Conservation (phyloP, 2,113 vertebrate species). For the Talpa occidentalis region DNA sequence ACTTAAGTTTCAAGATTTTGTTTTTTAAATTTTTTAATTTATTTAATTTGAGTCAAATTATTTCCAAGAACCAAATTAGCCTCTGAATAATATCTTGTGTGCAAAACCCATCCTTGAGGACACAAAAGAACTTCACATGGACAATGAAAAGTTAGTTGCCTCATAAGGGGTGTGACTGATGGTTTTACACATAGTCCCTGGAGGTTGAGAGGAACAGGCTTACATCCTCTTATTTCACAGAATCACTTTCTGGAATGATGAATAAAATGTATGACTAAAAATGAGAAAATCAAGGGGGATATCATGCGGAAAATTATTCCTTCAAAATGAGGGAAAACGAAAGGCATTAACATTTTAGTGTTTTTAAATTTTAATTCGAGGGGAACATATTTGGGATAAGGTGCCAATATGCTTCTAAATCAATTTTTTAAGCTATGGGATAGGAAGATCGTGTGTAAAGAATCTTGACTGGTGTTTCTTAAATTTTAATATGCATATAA, state of each 20-base stretch:
- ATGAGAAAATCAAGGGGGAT: conserved; percentile 61
- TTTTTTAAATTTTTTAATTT: conserved; percentile 61
- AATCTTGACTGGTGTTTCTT: conserved; percentile 23
- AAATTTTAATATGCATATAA: not conserved
- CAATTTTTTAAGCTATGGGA: not conserved
- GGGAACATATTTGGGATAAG: not conserved
- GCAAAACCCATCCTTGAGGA: conserved; percentile 57
- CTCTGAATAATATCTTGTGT: conserved; percentile 72
- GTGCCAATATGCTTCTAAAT: not conserved
- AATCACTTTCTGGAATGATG: conserved; percentile 72
- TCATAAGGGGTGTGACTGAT: conserved; percentile 71
- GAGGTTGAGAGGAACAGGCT: conserved; percentile 46
- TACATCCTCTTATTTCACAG: conserved; percentile 47
- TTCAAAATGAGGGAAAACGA: not conserved
- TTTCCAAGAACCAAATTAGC: conserved; percentile 64
- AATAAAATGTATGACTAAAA: conserved; percentile 72
- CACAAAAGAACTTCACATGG: conserved; percentile 54
- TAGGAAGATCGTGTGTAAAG: not conserved
- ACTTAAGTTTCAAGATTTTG: not conserved
- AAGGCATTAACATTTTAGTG: not conserved
- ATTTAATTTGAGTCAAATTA: conserved; percentile 64
- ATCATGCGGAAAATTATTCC: not conserved
- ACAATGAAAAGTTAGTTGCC: conserved; percentile 64
- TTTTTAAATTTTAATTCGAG: not conserved
- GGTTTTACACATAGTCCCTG: conserved; percentile 60